Base-by-base conservation (phyloP, 2,888 invertebrate species). In the Caenorhabditis sp. region DNA sequence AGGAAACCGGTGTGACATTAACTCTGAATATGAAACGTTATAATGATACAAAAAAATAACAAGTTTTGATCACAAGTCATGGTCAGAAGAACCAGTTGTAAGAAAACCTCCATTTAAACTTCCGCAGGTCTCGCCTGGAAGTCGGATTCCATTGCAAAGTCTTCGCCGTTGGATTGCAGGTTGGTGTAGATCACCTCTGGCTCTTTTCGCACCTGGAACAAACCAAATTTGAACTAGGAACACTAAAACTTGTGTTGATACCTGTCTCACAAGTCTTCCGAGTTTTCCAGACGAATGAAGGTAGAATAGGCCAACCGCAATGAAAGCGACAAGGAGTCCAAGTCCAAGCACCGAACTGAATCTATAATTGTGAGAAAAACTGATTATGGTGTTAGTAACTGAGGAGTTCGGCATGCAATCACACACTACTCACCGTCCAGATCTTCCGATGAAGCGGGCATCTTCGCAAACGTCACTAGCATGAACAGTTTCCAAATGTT, bases 121-220 rank as follows among this genome's bases (percentile, higher is more conserved):
- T 86, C 84, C 18, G 82, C 84, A 24, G 86, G 83, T 70, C 84
- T 62, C 55, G 86, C 81, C 40, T 86, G 80, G 65, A 85, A 86
- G 32, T 86, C 83, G 3, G 47, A 15, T 51, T 85, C 83, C 62
- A 85, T 44, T 6, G 65, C 68, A 9, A 78, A 65, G 28, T 81
- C 80, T 24, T 85, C 84, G 74, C 83, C 47, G 53, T 55, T 44
- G 53, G 67, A 44, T 71, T 55, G 56, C 37, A 87, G 55, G 53
- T 87, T 85, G 22, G 83, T 72, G 64, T 87, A 87, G 0, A 77
- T 53, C 47, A 85, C 78, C 64, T 83, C 71, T 24, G 78, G 82
- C 20, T 71, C 62, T 20, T 67, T 62, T 58, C 67, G 37, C 24
- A 72, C 69, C 80, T 74, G 44, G 22, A 74, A 79, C n/a, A n/a